These are phyloP conservation scores for Reinhardtius hippoglossoides DNA, from an alignment of 2,113 vertebrate species.

Conservation along the genomic window DNA sequence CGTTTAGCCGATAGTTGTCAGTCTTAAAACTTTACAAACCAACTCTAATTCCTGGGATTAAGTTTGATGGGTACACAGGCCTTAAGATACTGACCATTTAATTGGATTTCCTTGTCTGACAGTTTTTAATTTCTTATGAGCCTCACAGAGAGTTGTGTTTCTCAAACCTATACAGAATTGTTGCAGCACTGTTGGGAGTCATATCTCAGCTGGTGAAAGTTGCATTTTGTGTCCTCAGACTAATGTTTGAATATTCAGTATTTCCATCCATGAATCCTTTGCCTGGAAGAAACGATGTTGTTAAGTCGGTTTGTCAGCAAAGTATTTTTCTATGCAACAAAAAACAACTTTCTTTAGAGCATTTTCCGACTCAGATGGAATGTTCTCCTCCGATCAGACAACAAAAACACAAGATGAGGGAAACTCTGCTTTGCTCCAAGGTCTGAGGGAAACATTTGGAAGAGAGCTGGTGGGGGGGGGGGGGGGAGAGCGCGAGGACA, in stretches of 20 bases:
- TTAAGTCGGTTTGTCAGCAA: slow-evolving; percentile 24
- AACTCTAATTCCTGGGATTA: not conserved
- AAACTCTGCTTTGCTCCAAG: slow-evolving; percentile 48
- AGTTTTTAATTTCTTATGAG: not conserved
- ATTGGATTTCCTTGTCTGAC: no score
- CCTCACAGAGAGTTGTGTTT: not conserved
- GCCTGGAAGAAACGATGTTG: slow-evolving; percentile 15
- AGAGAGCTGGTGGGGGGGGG: slow-evolving; percentile 32
- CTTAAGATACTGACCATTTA: not conserved
- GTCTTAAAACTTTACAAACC: not conserved
- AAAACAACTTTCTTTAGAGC: not conserved
- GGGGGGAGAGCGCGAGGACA: slow-evolving; percentile 27
- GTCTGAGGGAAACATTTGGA: slow-evolving; percentile 59
- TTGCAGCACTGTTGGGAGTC: not conserved
- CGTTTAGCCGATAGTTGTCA: not conserved
- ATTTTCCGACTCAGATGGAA: slow-evolving; percentile 29
- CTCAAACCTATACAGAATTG: not conserved
- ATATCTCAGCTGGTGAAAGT: slow-evolving; percentile 5
- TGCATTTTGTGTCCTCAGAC: not conserved
- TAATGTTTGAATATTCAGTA: not conserved
- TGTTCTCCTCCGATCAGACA: slow-evolving; percentile 53
- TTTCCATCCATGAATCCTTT: slow-evolving; percentile 4
- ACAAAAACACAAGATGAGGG: slow-evolving; percentile 55
- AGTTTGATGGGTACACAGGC: not conserved
- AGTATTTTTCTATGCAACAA: slow-evolving; percentile 22